Evolutionary conservation across 2,888 invertebrate genomes (phyloP).

Genomic region (Deilephila elpenor): DNA sequence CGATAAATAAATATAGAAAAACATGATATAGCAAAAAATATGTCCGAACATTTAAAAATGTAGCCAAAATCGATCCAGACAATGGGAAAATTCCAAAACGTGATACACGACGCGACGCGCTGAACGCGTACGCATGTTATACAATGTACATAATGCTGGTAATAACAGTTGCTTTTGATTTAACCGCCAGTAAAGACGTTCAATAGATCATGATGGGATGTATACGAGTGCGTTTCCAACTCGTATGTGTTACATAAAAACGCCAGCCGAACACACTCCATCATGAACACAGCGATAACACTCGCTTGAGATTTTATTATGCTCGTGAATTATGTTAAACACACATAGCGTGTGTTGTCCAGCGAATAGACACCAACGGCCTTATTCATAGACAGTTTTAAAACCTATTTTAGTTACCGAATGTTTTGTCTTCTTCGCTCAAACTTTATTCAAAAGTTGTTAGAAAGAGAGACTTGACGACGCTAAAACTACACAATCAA

Average conservation of each 20-base stretch:
- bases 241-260: slow-evolving; percentile 8
- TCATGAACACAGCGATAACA: neutral
- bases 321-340: neutral
- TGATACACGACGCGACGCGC: neutral
- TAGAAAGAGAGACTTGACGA: neutral
- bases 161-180: slow-evolving; percentile 45
- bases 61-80: neutral
- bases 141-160: neutral
- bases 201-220: slow-evolving; percentile 48
- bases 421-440: no score
- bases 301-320: slow-evolving; percentile 19
- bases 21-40: neutral
- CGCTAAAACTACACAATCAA: no score
- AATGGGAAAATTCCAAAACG: neutral
- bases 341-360: neutral
- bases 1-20: no score
- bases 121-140: neutral
- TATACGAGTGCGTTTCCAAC: neutral
- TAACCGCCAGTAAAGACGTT: slow-evolving; percentile 52
- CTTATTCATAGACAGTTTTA: no score
- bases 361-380: no score
- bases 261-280: slow-evolving; percentile 9
- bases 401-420: no score
- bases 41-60: neutral
- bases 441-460: no score